phyloP scores from a whole-genome alignment of 2,113 vertebrate genomes.

The Otis tarda region DNA sequence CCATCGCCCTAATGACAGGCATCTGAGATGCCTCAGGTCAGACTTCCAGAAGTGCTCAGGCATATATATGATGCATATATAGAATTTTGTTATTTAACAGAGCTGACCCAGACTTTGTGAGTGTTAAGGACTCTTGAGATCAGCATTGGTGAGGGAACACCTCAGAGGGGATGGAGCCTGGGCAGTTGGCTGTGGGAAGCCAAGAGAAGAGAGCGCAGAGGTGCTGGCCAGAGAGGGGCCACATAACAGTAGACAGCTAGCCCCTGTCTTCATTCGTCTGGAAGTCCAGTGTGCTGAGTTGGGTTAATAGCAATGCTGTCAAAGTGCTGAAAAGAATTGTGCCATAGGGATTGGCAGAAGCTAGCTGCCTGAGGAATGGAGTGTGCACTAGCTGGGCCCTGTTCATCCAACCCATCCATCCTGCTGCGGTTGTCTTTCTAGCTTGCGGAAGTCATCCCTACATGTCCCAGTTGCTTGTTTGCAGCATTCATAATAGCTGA shows the following conservation, averaged over 20 bases:
- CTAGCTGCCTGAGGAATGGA: background rate
- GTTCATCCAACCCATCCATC: background rate
- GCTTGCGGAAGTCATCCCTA: background rate
- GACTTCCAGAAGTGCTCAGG: background rate
- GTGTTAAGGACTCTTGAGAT: background rate
- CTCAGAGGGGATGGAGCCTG: background rate
- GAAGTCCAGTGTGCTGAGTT: background rate
- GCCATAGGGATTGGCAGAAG: background rate
- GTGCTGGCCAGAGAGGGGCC: background rate
- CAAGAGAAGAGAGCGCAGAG: background rate
- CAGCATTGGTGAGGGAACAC: background rate
- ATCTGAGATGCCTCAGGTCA: background rate
- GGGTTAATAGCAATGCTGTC: background rate
- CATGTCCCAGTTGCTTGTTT: background rate
- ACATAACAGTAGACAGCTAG: background rate
- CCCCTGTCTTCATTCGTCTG: background rate
- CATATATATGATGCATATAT: background rate
- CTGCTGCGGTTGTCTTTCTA: background rate
- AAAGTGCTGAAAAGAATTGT: background rate
- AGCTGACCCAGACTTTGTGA: background rate
- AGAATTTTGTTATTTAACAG: background rate
- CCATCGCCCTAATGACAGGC: background rate
- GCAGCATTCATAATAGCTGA: background rate
- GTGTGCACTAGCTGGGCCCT: background rate
- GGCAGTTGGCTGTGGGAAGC: background rate